Evolutionary conservation across 2,888 invertebrate species (phyloP), one percentile per base, ranked within the genome.

Genomic region (Pollenia griseotomentosa): DNA sequence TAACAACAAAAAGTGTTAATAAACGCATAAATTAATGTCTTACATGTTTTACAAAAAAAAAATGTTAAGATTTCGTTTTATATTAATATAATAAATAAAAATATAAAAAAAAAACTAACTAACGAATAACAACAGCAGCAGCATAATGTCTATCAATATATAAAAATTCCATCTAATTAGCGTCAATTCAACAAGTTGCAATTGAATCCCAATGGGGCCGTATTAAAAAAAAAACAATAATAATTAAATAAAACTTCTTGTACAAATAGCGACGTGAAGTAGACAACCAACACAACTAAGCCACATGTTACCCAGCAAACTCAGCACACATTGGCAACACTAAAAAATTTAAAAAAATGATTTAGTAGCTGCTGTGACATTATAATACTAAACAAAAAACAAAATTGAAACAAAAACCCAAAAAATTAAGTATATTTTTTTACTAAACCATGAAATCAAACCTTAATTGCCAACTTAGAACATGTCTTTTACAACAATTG

Each of bases 131-230:
- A 73, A 16, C 23, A 79, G 10, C 74, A 73, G 10, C 57, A 74
- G n/a, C 16, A 75, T 48, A 55, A 23, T 68, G 68, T 55, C 75
- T 73, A 85, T 53, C 68, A 77, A 81, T 40, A 73, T 53, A 80
- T 68, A 73, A 74, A 61, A 80, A 83, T 77, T 83, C 75, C 80
- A 81, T 86, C 83, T 86, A 83, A 86, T 83, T 86, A 86, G 61
- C 66, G 86, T 83, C 83, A 81, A 81, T 83, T 83, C 77, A 86
- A 83, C 83, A 86, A 83, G 75, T 81, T 86, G 80, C 77, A 83
- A 77, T 77, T 80, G 83, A 83, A 61, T 83, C 83, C 80, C 77
- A 83, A 74, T 83, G 83, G 86, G 61, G 61, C 77, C 48, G 14
- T 46, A 75, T 70, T 68, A 12, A 3, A 66, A 81, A n/a, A 53